Evolutionary conservation across 2,888 invertebrate genomes (phyloP), one percentile per base, ranked within the genome.

Genomic region (Pterostichus niger): DNA sequence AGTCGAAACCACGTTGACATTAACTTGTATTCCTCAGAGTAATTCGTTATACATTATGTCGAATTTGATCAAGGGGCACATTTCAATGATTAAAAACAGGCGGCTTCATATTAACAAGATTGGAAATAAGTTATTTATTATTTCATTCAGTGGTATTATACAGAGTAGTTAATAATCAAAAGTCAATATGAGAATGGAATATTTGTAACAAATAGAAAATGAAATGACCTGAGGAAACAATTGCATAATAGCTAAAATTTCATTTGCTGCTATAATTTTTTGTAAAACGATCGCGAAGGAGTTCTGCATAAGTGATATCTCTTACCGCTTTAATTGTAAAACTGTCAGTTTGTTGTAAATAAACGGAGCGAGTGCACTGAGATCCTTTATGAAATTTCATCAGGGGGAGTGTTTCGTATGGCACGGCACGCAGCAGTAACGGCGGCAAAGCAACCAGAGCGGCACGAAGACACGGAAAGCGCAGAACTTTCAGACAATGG

Each of bases 361-460:
- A 81, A 81, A 81, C 54, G 35, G 79, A 64, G 64, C 64, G 81
- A 54, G 61, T 75, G 75, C 61, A 82, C 46, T 49, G 75, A 59
- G 75, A 82, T 82, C 75, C 75, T 82, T 82, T 82, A 82, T 82
- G 82, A 82, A 82, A 82, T 82, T 82, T 82, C 75, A 82, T 75
- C 61, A 59, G 24, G 54, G 71, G 68, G 68, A 71, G 61, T 64
- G 81, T 49, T 82, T 54, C 17, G 31, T 46, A 31, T 73, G 35
- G 44, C 24, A 59, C 75, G 35, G 44, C 24, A 59, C 75, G 71
- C 17, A 40, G 68, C 44, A 71, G 15, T 15, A 24, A 17, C 64
- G 33, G 64, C 64, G 13, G 33, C 31, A 33, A 44, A 64, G 64
- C 64, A 40, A n/a, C 31, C 64, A 44, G 44, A 11, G 68, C 64